Evolutionary conservation across 2,113 vertebrate genomes (phyloP).

Genomic region (Erpornis zantholeuca): DNA sequence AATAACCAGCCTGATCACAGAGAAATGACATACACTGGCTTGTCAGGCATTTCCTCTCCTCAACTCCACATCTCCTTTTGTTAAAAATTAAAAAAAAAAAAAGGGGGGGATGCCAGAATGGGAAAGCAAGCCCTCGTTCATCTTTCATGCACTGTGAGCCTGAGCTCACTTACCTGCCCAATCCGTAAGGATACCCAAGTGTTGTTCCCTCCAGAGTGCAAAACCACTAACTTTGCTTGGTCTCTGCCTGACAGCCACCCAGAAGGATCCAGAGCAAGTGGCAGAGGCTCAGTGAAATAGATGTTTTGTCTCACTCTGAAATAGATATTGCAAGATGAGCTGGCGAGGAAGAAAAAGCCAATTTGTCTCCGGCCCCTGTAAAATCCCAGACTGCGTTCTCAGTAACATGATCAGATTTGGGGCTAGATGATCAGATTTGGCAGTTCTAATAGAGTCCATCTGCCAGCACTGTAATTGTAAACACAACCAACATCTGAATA

Average conservation of each 20-base stretch:
- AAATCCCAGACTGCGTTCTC: conserved; percentile 38
- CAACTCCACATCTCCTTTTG: not conserved
- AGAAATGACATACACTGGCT: not conserved
- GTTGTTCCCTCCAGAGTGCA: not conserved
- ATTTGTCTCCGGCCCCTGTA: not conserved
- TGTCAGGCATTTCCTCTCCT: not conserved
- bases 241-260: not conserved
- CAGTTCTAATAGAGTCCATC: conserved; percentile 16
- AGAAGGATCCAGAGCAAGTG: not conserved
- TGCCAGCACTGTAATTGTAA: conserved; percentile 49
- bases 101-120: not conserved
- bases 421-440: conserved; percentile 33
- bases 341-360: not conserved
- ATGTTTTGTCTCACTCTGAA: not conserved
- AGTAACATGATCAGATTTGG: conserved; percentile 36
- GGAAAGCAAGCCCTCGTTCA: not conserved
- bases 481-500: conserved; percentile 58
- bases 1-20: not conserved
- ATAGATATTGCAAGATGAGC: not conserved
- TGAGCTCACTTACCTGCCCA: not conserved
- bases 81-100: not conserved
- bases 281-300: not conserved
- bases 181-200: rapidly evolving
- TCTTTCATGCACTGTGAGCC: not conserved
- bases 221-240: not conserved